Conservation (phyloP, 2,888 invertebrate species). For the Lapara coniferarum region DNA sequence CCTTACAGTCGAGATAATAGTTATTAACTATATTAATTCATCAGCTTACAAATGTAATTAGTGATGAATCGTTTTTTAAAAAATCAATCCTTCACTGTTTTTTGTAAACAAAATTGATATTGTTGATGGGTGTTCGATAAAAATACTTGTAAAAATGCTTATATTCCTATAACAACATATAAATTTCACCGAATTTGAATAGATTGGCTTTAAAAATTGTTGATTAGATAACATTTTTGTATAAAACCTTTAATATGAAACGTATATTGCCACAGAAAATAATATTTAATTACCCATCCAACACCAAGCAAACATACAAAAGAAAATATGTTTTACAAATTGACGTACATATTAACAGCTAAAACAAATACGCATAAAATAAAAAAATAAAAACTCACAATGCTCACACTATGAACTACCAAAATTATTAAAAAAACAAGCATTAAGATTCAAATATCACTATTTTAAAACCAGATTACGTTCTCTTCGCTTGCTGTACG, state of each 20-base stretch:
- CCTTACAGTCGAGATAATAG: neutral
- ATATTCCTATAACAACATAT: neutral
- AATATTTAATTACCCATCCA: neutral
- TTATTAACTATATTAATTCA: conserved; percentile 11
- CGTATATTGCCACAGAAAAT: neutral
- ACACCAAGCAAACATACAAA: neutral
- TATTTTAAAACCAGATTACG: neutral
- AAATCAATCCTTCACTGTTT: conserved; percentile 1
- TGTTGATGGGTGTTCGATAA: neutral
- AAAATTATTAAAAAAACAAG: neutral
- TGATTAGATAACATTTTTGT: neutral
- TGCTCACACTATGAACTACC: neutral
- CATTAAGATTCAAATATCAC: conserved; percentile 7
- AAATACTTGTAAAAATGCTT: neutral
- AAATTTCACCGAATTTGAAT: neutral
- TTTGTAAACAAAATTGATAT: too few species aligned
- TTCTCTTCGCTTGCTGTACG: neutral
- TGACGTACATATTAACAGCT: neutral
- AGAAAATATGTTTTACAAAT: neutral
- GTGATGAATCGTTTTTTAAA: neutral
- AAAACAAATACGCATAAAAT: neutral
- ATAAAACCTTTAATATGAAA: neutral
- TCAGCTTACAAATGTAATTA: neutral
- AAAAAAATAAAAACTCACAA: neutral
- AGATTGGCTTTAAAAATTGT: neutral